These are phyloP conservation scores for Periophthalmus modestus DNA, from an alignment of 2,113 vertebrate species.

Conservation along the genomic window DNA sequence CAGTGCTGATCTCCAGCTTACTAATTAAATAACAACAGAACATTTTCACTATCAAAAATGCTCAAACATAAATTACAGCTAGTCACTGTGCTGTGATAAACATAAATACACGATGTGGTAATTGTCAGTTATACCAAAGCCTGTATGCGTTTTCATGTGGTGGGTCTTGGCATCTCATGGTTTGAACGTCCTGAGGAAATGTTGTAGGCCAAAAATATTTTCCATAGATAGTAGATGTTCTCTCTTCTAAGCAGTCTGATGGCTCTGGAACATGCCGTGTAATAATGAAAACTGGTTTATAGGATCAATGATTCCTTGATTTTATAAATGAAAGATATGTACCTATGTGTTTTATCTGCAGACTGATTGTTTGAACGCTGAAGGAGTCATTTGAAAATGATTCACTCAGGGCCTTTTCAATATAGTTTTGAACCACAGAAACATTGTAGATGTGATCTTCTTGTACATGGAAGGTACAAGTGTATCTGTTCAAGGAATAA, in stretches of 20 bases:
- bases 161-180: slow-evolving; percentile 58
- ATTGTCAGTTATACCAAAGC: slow-evolving; percentile 64
- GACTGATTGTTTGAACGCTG: slow-evolving; percentile 24
- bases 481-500: slow-evolving; percentile 53
- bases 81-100: not conserved
- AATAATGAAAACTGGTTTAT: not conserved
- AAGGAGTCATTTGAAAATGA: slow-evolving; percentile 37
- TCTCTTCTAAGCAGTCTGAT: slow-evolving; percentile 62
- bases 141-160: slow-evolving; percentile 39
- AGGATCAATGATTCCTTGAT: not conserved
- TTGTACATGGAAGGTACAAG: slow-evolving; percentile 68
- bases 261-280: slow-evolving; percentile 55
- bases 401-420: slow-evolving; percentile 41
- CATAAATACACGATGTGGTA: not conserved
- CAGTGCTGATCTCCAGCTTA: slow-evolving; percentile 58
- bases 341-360: slow-evolving; percentile 64
- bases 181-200: slow-evolving; percentile 43
- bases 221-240: slow-evolving; percentile 60
- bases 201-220: slow-evolving; percentile 61
- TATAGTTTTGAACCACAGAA: slow-evolving; percentile 11
- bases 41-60: not conserved
- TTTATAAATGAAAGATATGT: not conserved
- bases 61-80: not conserved
- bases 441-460: slow-evolving; percentile 7
- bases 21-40: slow-evolving; percentile 38